A percentile compares a stretch with the other conserved stretches of the same genome.
phyloP scores from a whole-genome alignment of 2,113 vertebrate genomes.

The Steatornis caripensis region DNA sequence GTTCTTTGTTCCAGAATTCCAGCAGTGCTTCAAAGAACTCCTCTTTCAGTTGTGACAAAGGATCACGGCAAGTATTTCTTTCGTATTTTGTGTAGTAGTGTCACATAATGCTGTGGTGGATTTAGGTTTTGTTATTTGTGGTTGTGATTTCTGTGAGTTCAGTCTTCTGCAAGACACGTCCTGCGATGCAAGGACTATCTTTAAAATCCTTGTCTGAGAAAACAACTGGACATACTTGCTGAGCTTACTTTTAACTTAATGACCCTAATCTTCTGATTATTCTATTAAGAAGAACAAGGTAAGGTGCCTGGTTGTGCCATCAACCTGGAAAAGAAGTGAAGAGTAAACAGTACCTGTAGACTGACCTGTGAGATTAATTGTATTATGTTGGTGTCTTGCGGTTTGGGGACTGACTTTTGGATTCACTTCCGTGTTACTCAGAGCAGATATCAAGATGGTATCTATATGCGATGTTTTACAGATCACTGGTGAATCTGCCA shows the following conservation, averaged over 20 bases:
- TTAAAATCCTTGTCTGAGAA: background rate
- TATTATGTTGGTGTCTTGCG: background rate
- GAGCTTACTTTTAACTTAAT: background rate
- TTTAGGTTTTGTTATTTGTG: background rate
- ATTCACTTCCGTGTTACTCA: background rate
- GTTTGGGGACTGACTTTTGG: background rate
- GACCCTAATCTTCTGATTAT: background rate
- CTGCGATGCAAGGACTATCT: background rate
- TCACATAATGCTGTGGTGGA: accelerated
- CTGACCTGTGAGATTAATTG: background rate
- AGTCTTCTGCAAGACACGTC: background rate
- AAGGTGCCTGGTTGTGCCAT: background rate
- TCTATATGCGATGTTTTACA: background rate
- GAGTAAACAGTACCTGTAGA: background rate
- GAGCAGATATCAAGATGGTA: background rate
- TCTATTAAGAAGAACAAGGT: background rate
- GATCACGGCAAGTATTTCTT: constrained; percentile 59
- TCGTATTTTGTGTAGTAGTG: background rate
- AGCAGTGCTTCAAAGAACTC: background rate
- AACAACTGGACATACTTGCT: background rate
- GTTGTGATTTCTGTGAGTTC: background rate
- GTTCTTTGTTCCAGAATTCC: constrained; percentile 52
- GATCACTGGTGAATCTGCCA: background rate
- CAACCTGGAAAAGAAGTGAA: background rate
- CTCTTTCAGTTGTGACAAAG: constrained; percentile 50